Base-by-base conservation (phyloP, 1,140 invertebrate genomes). In the Steinernema khuongi region DNA sequence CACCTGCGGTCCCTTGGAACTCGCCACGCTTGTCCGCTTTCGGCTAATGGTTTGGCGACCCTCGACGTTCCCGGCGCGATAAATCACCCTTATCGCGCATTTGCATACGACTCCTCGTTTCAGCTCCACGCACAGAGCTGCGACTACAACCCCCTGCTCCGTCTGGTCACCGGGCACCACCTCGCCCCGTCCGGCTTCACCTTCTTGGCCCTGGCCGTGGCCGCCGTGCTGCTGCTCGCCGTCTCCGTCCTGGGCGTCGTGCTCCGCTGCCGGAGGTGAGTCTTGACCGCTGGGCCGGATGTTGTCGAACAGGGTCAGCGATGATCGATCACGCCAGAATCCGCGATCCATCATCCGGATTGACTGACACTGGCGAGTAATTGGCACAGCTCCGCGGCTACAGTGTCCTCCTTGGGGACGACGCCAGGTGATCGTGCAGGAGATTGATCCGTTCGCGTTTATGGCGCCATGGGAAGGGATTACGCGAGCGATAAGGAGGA, bases 281-380 rank as follows among this genome's bases (percentile, higher is more conserved):
- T 60, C 7, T 60, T 22, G 50, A 60, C 50, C 22, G 11, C 22
- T 60, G 7, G 11, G 50, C 11, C 22, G 11, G 50, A 60, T 60
- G 11, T 60, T 41, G 50, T 60, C 7, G 50, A 60, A 60, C 50
- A 60, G 50, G 50, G 50, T 60, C 50, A 60, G 50, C 50, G 50
- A 60, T 60, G 50, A 60, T 60, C 26, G 14, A 60, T 60, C 26
- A 60, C 26, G 50, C 50, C 14, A 60, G 26, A 11, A 60, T 60
- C 26, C 19, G 22, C 19, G 50, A 60, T 60, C 50, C 50, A 26
- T 60, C 50, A 60, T 22, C 50, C 50, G 50, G 36, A 41, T 41
- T 41, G 36, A 26, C 50, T 60, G 50, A 60, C 50, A 22, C 2
- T 22, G 11, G 7, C 36, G 7, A 26, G 50, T 60, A 60, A 60